phyloP scores from a whole-genome alignment of 2,888 invertebrate genomes.

The Cerastis leucographa region DNA sequence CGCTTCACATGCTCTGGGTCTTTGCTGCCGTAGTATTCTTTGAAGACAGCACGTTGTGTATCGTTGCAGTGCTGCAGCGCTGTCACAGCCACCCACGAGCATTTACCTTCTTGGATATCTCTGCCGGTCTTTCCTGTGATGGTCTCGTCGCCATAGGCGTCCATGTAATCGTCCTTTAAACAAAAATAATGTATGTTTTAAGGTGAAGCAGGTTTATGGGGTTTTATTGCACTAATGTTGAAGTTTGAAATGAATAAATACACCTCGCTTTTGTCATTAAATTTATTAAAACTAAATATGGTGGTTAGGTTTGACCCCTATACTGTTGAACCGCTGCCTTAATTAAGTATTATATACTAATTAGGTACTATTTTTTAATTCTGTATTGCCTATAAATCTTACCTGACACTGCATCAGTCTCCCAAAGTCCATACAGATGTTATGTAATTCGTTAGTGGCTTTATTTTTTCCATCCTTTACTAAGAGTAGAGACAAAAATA shows the following conservation, averaged over 20 bases:
- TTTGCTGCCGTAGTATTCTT: constrained; percentile 92
- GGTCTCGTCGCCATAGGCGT: constrained; percentile 29
- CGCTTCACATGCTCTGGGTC: constrained; percentile 91
- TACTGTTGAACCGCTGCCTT: neutral
- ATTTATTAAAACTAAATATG: neutral
- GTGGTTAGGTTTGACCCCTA: neutral
- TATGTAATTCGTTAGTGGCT: constrained; percentile 32
- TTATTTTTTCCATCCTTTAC: constrained; percentile 37
- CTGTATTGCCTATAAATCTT: neutral
- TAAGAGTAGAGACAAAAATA: constrained; percentile 34
- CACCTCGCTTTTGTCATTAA: neutral
- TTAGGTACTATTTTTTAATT: too few relatives aligned
- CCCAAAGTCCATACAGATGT: constrained; percentile 28
- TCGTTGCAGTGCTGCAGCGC: constrained; percentile 93
- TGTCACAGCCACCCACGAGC: constrained; percentile 96
- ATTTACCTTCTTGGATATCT: constrained; percentile 98
- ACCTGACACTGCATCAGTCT: constrained; percentile 43
- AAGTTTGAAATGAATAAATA: neutral
- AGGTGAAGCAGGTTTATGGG: neutral
- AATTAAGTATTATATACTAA: too few relatives aligned
- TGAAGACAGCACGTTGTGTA: constrained; percentile 88
- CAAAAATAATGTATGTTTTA: neutral
- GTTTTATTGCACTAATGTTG: neutral
- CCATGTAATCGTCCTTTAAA: constrained; percentile 46
- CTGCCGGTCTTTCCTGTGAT: constrained; percentile 87